Evolutionary conservation across 2,797 vertebrate genomes (phyloP).

Genomic region (Intellagama lesueurii): DNA sequence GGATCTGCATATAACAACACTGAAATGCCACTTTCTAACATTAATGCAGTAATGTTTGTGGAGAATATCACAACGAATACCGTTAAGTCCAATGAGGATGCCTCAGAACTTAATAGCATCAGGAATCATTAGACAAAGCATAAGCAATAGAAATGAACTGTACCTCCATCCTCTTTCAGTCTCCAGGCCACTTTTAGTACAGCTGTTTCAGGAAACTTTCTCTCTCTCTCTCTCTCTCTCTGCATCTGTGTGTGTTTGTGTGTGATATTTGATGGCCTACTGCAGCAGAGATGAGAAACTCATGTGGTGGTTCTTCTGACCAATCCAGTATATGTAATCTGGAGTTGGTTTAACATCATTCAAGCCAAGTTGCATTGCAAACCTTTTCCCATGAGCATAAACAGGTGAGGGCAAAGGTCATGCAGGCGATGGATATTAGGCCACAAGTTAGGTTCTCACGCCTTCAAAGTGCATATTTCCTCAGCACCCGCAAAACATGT

Average conservation of each 20-base stretch:
- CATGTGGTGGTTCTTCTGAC: background rate
- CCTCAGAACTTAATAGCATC: background rate
- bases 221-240: no score
- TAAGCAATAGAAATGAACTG: background rate
- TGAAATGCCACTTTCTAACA: background rate
- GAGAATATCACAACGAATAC: constrained; percentile 13
- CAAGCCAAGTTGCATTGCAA: background rate
- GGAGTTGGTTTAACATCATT: background rate
- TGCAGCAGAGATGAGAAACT: background rate
- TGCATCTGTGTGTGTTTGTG: background rate
- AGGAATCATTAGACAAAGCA: background rate
- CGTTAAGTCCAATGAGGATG: background rate
- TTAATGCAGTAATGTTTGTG: constrained; percentile 13
- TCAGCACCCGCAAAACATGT: background rate
- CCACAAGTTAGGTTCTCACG: background rate
- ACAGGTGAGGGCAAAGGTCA: background rate
- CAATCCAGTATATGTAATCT: no score
- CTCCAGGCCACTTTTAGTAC: no score
- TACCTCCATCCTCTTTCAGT: background rate
- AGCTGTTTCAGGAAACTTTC: background rate
- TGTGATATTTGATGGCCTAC: background rate
- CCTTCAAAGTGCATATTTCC: background rate
- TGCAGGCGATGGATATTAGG: background rate
- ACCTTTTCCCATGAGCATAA: background rate
- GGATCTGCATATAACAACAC: constrained; percentile 4